Percentiles rank a stretch among this genome's conserved stretches.
phyloP scores from a whole-genome alignment of 2,888 invertebrate species.

The Callimorpha dominula region DNA sequence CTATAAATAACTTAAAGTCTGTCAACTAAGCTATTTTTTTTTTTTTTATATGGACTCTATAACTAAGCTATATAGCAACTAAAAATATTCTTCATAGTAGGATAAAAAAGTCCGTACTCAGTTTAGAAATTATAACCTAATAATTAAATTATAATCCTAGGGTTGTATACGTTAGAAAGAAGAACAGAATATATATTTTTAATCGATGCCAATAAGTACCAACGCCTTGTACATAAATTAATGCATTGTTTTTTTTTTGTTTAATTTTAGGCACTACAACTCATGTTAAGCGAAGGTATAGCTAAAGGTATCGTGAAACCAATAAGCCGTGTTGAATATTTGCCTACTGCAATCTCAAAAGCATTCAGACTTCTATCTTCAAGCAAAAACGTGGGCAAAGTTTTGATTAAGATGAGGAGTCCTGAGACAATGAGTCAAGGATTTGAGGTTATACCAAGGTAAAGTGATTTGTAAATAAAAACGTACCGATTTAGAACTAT shows the following conservation, averaged over 20 bases:
- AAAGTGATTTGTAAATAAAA: constrained; percentile 11
- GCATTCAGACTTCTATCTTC: constrained; percentile 88
- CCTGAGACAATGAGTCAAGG: constrained; percentile 46
- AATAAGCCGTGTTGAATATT: constrained; percentile 88
- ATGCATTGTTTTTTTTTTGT: neutral
- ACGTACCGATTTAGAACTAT: too few relatives aligned
- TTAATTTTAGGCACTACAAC: constrained; percentile 72
- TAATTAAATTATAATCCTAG: neutral
- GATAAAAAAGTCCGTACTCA: neutral
- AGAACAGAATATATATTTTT: too few relatives aligned
- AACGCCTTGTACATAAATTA: neutral
- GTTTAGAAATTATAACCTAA: neutral
- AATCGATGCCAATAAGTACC: neutral
- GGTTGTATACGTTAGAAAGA: too few relatives aligned
- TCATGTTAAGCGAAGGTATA: constrained; percentile 88
- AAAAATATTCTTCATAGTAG: constrained; percentile 13
- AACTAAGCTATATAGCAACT: too few relatives aligned
- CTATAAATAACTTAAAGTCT: constrained; percentile 4
- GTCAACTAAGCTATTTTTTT: constrained; percentile 20
- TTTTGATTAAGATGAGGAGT: constrained; percentile 59
- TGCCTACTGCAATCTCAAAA: constrained; percentile 87
- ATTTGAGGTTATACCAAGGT: constrained; percentile 57
- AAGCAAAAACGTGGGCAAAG: constrained; percentile 87
- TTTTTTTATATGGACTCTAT: too few relatives aligned
- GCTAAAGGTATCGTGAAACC: constrained; percentile 89